These are phyloP conservation scores for Urocyon cinereoargenteus DNA, from an alignment of 2,797 vertebrate species.

Conservation along the genomic window DNA sequence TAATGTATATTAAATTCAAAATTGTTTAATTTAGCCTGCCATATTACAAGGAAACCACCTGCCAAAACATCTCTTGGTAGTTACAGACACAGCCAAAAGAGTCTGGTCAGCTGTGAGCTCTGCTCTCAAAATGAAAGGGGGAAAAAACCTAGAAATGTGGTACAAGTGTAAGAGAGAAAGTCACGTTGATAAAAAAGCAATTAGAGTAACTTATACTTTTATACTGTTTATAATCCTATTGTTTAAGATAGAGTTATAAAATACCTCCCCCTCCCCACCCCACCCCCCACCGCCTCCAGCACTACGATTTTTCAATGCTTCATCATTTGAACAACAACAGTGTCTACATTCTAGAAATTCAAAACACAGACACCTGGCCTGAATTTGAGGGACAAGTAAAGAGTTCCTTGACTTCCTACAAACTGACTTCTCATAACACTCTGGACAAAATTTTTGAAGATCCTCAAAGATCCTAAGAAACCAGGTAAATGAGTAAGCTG, in stretches of 20 bases:
- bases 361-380: background rate
- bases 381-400: background rate
- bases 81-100: background rate
- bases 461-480: background rate
- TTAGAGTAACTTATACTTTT: background rate
- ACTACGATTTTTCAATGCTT: background rate
- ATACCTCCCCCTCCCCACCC: background rate
- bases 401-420: slow-evolving; percentile 3
- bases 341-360: background rate
- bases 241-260: slow-evolving; percentile 5
- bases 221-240: background rate
- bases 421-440: slow-evolving; percentile 1
- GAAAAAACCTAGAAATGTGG: background rate
- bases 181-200: background rate
- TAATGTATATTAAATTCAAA: slow-evolving; percentile 46
- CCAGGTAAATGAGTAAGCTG: background rate
- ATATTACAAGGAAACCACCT: background rate
- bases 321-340: background rate
- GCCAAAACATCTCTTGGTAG: background rate
- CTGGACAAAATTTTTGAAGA: background rate
- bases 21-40: background rate
- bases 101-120: background rate
- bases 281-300: background rate
- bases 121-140: background rate
- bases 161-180: background rate